Base-by-base conservation (phyloP, 2,888 invertebrate species). In the Argynnis bischoffii region DNA sequence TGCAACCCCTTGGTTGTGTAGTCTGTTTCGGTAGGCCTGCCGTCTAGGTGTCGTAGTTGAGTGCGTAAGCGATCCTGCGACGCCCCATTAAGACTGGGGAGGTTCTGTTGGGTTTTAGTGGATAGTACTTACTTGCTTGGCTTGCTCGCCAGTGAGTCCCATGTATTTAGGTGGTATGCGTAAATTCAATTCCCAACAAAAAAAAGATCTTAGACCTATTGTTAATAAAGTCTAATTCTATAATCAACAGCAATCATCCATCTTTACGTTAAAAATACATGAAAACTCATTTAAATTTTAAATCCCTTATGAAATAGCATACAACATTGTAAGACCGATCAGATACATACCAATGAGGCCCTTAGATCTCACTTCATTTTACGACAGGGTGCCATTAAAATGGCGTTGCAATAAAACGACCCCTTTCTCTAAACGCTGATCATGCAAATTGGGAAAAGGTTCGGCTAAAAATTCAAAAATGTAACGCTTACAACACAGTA, bases 311-410 rank as follows among this genome's bases (percentile, higher is more conserved):
- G 21, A 26, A 64, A 50, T 35, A 57, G 41, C 26, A 57, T 35
- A 54, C 21, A 54, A 59, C 57, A 50, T 41, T 31, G 54, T 54
- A 35, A 54, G 65, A 54, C 55, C 16, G 59, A 67, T 67, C 67
- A 55, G 67, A 64, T 55, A 64, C 59, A 67, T 65, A 65, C 15
- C 53, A 65, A 65, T 53, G 59, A 65, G 63, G 47, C 47, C 57
- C 64, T 68, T 59, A 54, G 66, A 67, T 57, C 69, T 74, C 72
- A 75, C 77, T 78, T 71, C 74, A 73, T 77, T 81, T 83, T 81
- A 81, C 75, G 76, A 76, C 67, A 74, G 75, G 72, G 67, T 61
- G 70, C 65, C 68, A 66, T 72, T 79, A 81, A 79, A 79, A 79
- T 77, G 76, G 69, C 75, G 75, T 76, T 71, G 66, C 63, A 69